A percentile compares a stretch with the other conserved stretches of the same genome.
These are phyloP conservation scores for Hemibagrus guttatus DNA, from an alignment of 2,797 vertebrate genomes.

Conservation along the genomic window DNA sequence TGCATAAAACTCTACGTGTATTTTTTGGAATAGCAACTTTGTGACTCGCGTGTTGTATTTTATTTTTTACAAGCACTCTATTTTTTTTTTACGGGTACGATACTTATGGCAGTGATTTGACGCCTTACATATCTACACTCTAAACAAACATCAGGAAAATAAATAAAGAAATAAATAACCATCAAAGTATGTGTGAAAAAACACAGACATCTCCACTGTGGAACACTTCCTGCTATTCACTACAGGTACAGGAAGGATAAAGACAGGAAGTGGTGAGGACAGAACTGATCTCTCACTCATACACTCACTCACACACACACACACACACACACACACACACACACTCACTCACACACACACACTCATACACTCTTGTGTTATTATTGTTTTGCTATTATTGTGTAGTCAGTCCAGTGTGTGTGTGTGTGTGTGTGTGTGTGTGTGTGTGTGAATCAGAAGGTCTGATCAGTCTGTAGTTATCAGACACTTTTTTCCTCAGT, in stretches of 20 bases:
- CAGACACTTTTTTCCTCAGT: background rate
- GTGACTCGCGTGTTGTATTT: no score
- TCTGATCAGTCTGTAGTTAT: background rate
- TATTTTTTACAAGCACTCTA: no score
- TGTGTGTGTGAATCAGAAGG: no score
- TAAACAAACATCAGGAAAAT: background rate
- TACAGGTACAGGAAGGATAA: background rate
- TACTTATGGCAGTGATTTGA: no score
- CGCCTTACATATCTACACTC: no score
- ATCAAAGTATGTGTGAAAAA: background rate
- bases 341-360: background rate
- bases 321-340: background rate
- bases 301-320: background rate
- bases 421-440: no score
- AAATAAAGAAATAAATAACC: background rate
- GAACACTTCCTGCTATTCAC: background rate
- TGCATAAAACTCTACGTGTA: no score
- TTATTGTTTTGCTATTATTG: background rate
- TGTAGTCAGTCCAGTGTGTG: background rate
- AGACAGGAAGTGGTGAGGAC: constrained; percentile 1
- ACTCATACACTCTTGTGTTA: background rate
- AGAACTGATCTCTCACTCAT: background rate
- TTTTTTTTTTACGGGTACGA: no score
- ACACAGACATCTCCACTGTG: background rate
- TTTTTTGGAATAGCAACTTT: no score